phyloP scores from a whole-genome alignment of 2,888 invertebrate species.

The Gymnocheta viridis region DNA sequence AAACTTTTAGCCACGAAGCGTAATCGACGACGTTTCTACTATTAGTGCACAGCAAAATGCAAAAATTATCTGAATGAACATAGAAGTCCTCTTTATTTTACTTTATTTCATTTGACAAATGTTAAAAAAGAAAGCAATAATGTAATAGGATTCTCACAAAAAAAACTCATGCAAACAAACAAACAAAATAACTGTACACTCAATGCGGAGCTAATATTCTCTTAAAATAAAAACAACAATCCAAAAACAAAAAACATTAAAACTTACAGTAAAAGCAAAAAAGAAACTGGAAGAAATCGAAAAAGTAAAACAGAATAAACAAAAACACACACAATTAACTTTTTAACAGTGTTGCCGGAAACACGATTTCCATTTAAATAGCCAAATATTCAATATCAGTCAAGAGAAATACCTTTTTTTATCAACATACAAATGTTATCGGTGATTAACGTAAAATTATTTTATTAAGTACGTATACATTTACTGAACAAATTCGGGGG shows the following conservation, averaged over 20 bases:
- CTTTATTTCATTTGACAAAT: conserved; percentile 41
- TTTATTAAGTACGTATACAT: too few relatives aligned
- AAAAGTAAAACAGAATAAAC: neutral
- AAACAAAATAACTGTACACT: neutral
- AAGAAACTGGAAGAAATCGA: neutral
- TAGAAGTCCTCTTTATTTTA: conserved; percentile 55
- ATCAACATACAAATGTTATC: too few relatives aligned
- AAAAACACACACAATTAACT: neutral
- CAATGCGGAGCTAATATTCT: neutral
- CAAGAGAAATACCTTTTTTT: too few relatives aligned
- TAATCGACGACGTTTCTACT: conserved; percentile 72
- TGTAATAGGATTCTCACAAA: conserved; percentile 8
- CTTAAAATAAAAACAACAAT: conserved; percentile 11
- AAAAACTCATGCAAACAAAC: neutral
- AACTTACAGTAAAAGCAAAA: neutral
- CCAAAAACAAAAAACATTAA: neutral
- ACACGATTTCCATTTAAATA: neutral
- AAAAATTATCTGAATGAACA: conserved; percentile 73
- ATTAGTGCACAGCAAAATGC: conserved; percentile 71
- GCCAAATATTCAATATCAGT: too few relatives aligned
- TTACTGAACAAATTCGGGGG: too few relatives aligned
- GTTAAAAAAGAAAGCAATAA: conserved; percentile 22
- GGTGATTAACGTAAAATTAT: too few relatives aligned
- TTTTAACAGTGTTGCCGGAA: neutral
- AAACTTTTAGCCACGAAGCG: conserved; percentile 67